Evolutionary conservation across 2,888 invertebrate species (phyloP).

Genomic region (Pseudococcus viburni): DNA sequence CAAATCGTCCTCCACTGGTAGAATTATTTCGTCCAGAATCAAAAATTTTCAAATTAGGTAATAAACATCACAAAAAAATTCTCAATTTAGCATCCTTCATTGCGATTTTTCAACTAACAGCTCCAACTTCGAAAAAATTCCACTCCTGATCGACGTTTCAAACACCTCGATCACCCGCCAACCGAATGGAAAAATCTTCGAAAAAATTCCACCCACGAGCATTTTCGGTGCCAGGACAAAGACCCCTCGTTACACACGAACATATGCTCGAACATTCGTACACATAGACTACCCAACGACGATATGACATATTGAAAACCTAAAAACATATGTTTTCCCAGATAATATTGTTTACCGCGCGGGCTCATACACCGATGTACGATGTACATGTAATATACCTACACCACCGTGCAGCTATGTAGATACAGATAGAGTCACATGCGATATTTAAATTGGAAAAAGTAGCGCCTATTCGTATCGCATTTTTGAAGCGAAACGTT

Average conservation of each 20-base stretch:
- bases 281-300: background rate
- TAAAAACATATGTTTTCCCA: conserved; percentile 52
- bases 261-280: conserved; percentile 52
- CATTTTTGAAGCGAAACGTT: conserved; percentile 38
- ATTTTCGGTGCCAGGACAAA: conserved; percentile 2
- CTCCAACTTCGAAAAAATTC: too few relatives aligned
- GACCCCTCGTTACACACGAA: conserved; percentile 3
- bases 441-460: conserved; percentile 52
- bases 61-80: too few relatives aligned
- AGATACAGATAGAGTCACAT: background rate
- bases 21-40: too few relatives aligned
- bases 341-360: conserved; percentile 45
- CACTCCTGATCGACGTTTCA: too few relatives aligned
- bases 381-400: background rate
- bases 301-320: conserved; percentile 44
- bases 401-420: too few relatives aligned
- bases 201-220: background rate
- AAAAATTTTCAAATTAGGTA: too few relatives aligned
- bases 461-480: conserved; percentile 41
- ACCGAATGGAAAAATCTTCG: too few relatives aligned
- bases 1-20: too few relatives aligned
- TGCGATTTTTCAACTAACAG: too few relatives aligned
- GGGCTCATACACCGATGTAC: background rate
- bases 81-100: too few relatives aligned
- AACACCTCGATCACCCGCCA: too few relatives aligned